Evolutionary conservation across 1,140 invertebrate genomes (phyloP), one percentile per base, ranked within the genome.

Genomic region (Bombus waltoni): DNA sequence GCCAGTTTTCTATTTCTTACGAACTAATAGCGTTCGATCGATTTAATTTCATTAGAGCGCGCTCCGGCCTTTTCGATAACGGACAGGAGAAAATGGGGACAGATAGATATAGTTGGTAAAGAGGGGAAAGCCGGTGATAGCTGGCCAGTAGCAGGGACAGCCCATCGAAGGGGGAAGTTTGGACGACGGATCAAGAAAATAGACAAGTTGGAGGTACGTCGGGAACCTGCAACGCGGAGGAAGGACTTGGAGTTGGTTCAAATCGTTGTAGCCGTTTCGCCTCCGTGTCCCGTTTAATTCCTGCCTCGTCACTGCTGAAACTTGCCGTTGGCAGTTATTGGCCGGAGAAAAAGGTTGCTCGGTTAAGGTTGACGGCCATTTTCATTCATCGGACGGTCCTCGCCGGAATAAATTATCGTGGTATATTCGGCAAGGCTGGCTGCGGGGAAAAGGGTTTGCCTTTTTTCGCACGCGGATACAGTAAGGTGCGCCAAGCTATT

Each of bases 391-490:
- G 92, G 87, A 86, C 76, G 72, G 87, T 93, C 88, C 57, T 74
- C 85, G 75, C 25, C 79, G 90, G 91, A 91, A 93, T 93, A 94
- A 94, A 92, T 93, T 91, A 93, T 91, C 75, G 86, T 22, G 47
- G 47, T 32, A 32, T 32, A 32, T 44, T 62, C 59, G 59, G 76
- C 3, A 38, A 3, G 87, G 59, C 77, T 40, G 62, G 81, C 70
- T 85, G 83, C 85, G 65, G 25, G 83, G 85, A 57, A 85, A 74
- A 78, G 68, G 83, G 79, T 47, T 82, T 79, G 28, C 72, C 75
- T 59, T 76, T 75, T 76, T 75, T 81, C 87, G 80, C 88, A 90
- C 86, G 85, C 89, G 93, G 90, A 89, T 83, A 80, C 74, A 83
- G 86, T 89, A 87, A 87, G 88, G 87, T 88, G 71, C 88, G 88